Base-by-base conservation (phyloP, 2,113 vertebrate genomes). In the Ibidorhyncha struthersii region DNA sequence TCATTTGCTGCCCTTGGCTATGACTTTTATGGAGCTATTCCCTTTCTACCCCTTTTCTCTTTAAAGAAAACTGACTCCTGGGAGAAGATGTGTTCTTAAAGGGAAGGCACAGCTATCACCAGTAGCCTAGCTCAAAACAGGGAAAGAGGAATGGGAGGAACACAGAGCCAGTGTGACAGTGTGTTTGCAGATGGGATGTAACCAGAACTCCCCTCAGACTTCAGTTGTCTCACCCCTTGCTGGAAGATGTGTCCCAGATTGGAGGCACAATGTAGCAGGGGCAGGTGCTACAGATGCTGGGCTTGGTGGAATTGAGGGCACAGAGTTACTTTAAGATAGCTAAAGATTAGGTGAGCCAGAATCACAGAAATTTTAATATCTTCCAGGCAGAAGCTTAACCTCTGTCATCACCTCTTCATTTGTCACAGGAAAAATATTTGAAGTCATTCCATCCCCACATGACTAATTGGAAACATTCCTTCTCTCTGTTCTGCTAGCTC, bases 401-500 rank as follows among this genome's bases (percentile, higher is more conserved):
- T 97, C 94, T 96, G 87, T 96, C 91, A 96, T 93, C 97, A 86
- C 93, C 88, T 96, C 86, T 97, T 97, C 93, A 86, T 96, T 97
- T 93, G 97, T 97, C 96, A 95, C 77, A 81, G 85, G 77, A 85
- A 56, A 94, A 96, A 95, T 96, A 93, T 87, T 96, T 95, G 82
- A 95, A 96, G 92, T 94, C 79, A 58, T 96, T 97, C 93, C 90
- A 95, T 94, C 94, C 55, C 94, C 88, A 82, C 78, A 80, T 91
- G 85, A 97, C 94, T 97, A 98, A 98, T 95, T 96, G 87, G 82
- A 97, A 98, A 97, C 96, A 94, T 97, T 90, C 87, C 78, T 88
- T 86, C 82, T 93, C 78, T 91, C 92, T 63, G 29, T 91, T 89
- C 76, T 73, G 47, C 79, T 98, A 99, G 99, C 98, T 99, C 41